Conservation (phyloP, 2,113 vertebrate genomes). For the Gambusia affinis region DNA sequence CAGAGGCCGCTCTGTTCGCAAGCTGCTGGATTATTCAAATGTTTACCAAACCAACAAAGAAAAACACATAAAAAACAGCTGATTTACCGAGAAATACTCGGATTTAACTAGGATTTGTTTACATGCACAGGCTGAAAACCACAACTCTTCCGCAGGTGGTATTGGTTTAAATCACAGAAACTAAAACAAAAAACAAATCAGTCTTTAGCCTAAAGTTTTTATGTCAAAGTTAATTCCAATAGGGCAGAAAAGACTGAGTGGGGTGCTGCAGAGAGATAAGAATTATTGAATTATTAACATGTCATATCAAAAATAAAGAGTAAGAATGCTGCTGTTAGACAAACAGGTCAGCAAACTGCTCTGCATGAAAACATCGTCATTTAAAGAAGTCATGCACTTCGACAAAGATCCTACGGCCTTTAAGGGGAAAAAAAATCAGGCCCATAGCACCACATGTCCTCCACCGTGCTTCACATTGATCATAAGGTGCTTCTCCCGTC, state of each 20-base stretch:
- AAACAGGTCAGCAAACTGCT: not conserved
- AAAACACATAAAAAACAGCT: constrained; percentile 29
- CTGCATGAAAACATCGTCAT: not conserved
- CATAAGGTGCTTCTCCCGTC: too few relatives aligned
- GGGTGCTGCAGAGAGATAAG: not conserved
- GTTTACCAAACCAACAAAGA: constrained; percentile 65
- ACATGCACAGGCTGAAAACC: constrained; percentile 32
- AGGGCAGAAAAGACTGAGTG: not conserved
- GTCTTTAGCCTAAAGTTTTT: not conserved
- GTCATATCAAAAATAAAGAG: not conserved
- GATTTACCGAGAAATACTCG: constrained; percentile 45
- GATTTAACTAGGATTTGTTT: constrained; percentile 53
- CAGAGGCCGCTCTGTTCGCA: constrained; percentile 74
- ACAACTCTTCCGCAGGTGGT: not conserved
- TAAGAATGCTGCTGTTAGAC: not conserved
- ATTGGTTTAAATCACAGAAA: not conserved
- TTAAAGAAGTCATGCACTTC: not conserved
- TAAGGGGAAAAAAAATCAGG: not conserved
- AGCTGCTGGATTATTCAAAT: constrained; percentile 64
- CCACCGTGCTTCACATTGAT: not conserved
- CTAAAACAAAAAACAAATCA: not conserved
- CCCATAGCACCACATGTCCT: not conserved
- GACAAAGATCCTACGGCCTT: not conserved
- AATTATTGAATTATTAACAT: not conserved
- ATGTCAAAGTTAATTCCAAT: not conserved